Evolutionary conservation across 2,888 invertebrate genomes (phyloP).

Genomic region (Luperina nickerlii): DNA sequence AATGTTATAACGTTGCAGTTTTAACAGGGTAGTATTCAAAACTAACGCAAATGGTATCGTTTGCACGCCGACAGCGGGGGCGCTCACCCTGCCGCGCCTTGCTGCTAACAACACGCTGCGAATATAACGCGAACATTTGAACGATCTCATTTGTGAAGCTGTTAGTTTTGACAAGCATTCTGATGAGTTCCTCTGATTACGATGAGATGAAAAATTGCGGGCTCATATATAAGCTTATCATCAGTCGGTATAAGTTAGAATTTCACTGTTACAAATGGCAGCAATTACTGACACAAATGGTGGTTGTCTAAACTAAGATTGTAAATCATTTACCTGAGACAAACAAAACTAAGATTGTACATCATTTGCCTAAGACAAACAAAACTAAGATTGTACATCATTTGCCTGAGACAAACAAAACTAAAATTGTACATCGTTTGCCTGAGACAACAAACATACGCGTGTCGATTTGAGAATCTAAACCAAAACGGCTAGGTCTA

Average conservation of each 20-base stretch:
- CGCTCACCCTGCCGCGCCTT: slow-evolving; percentile 23
- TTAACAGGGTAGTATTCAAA: neutral
- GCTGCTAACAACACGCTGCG: neutral
- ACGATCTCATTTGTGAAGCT: slow-evolving; percentile 42
- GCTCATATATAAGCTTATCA: neutral
- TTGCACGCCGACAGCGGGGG: slow-evolving; percentile 9
- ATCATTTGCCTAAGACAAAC: too few relatives aligned
- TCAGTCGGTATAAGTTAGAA: neutral
- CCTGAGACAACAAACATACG: too few relatives aligned
- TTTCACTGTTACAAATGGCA: neutral
- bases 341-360: neutral
- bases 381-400: neutral
- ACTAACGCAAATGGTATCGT: neutral
- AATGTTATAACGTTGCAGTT: neutral
- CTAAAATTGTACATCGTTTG: too few relatives aligned
- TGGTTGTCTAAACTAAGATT: neutral
- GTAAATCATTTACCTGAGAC: neutral
- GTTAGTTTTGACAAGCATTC: slow-evolving; percentile 36
- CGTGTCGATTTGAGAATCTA: neutral
- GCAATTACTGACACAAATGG: neutral
- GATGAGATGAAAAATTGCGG: neutral
- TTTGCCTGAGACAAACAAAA: too few relatives aligned
- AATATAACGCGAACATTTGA: slow-evolving; percentile 20
- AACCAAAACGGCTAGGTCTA: neutral
- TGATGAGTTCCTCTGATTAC: slow-evolving; percentile 27